These are phyloP conservation scores for Dipodomys ordii DNA, from an alignment of 2,113 vertebrate genomes.

Conservation along the genomic window DNA sequence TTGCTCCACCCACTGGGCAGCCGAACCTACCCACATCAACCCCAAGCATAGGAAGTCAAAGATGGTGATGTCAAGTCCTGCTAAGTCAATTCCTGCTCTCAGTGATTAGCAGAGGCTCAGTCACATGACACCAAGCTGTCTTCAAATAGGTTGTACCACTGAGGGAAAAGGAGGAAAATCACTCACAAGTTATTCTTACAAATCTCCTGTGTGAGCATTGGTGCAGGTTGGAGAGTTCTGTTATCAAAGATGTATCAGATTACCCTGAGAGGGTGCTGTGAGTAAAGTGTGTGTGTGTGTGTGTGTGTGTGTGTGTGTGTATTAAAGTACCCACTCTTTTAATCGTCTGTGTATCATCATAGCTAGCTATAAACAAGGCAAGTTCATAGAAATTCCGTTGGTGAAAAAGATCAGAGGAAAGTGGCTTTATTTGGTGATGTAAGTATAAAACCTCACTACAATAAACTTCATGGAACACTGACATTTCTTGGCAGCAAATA, in stretches of 20 bases:
- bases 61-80: background rate
- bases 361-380: background rate
- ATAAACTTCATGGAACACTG: background rate
- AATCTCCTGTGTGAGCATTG: slow-evolving; percentile 47
- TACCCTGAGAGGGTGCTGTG: background rate
- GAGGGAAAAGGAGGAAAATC: slow-evolving; percentile 38
- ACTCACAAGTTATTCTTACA: slow-evolving; percentile 38
- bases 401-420: background rate
- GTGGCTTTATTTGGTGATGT: background rate
- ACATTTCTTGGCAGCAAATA: slow-evolving; percentile 12
- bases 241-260: background rate
- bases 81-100: slow-evolving; percentile 4
- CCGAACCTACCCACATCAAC: background rate
- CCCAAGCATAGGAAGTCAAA: background rate
- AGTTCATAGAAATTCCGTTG: background rate
- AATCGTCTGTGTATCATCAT: background rate
- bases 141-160: background rate
- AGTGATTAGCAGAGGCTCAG: slow-evolving; percentile 10
- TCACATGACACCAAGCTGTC: background rate
- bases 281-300: background rate
- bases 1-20: background rate
- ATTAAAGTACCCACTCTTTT: too few species aligned
- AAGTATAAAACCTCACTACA: background rate
- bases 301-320: too few species aligned
- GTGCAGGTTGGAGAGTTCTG: background rate